phyloP scores from a whole-genome alignment of 1,140 invertebrate species.

The Cherax destructor region DNA sequence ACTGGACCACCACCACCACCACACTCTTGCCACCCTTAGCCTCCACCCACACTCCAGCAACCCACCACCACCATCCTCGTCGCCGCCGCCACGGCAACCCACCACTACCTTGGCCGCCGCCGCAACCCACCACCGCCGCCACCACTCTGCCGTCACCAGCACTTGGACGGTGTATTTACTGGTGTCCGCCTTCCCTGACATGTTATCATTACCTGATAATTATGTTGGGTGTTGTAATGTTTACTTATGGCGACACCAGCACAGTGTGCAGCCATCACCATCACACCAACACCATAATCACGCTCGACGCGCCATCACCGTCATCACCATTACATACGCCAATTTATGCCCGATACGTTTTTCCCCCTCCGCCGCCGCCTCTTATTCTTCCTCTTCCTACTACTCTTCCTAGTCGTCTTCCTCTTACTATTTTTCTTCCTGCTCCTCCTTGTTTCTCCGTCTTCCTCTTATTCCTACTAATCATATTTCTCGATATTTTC shows the following conservation, averaged over 20 bases:
- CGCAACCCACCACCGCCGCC: too few relatives aligned
- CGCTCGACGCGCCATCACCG: background rate
- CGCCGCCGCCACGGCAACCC: too few relatives aligned
- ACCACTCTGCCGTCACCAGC: background rate
- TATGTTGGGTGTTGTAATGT: background rate
- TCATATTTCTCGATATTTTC: background rate
- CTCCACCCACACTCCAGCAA: background rate
- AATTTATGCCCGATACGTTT: conserved; percentile 3
- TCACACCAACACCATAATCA: conserved; percentile 6
- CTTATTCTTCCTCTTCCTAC: background rate
- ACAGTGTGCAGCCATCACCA: background rate
- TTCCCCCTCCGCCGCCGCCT: background rate
- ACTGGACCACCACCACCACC: background rate
- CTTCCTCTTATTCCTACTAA: background rate
- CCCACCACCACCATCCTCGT: background rate
- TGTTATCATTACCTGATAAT: conserved; percentile 23
- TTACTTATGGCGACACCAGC: background rate
- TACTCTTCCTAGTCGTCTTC: background rate
- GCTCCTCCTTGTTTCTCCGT: background rate
- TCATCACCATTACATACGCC: conserved; percentile 18
- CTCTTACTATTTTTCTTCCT: too few relatives aligned
- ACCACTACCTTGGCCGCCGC: too few relatives aligned
- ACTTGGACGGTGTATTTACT: background rate
- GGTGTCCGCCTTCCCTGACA: background rate
- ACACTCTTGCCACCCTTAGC: background rate